A percentile compares a stretch with the other conserved stretches of the same genome.
Conservation (phyloP, 2,797 vertebrate species). For the Rhyacichthys aspro region DNA sequence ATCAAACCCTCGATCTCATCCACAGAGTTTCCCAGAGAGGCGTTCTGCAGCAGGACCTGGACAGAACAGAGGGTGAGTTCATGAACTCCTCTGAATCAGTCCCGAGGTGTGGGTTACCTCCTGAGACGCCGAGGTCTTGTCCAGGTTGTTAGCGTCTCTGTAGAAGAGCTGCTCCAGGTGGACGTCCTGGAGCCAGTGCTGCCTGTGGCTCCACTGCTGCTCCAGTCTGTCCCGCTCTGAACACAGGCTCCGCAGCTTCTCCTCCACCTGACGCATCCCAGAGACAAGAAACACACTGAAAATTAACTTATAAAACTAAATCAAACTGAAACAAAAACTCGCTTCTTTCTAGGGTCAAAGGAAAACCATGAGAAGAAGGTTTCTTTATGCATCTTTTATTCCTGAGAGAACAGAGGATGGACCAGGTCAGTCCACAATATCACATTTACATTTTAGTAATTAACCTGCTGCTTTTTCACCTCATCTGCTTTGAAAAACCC, state of each 20-base stretch:
- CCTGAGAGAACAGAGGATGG: no score
- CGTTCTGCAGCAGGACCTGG: slow-evolving; percentile 85
- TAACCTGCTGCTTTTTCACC: no score
- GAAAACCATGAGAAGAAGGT: no score
- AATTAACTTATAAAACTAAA: no score
- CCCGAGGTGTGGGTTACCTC: slow-evolving; percentile 71
- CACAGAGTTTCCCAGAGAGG: slow-evolving; percentile 81
- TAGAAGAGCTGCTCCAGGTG: slow-evolving; percentile 86
- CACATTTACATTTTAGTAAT: no score
- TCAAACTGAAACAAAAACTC: no score
- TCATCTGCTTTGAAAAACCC: no score
- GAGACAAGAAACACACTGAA: no score
- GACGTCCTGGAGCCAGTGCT: slow-evolving; percentile 77
- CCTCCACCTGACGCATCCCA: slow-evolving; percentile 75
- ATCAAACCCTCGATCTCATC: slow-evolving; percentile 86
- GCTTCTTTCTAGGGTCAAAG: no score
- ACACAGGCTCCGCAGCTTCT: slow-evolving; percentile 78
- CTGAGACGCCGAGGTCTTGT: slow-evolving; percentile 82
- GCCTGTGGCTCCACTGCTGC: slow-evolving; percentile 82
- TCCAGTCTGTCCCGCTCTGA: slow-evolving; percentile 75
- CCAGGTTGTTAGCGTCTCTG: slow-evolving; percentile 81
- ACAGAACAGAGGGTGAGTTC: background rate
- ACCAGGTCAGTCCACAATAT: no score
- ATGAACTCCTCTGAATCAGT: background rate
- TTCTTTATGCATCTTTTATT: no score